A percentile compares a stretch with the other conserved stretches of the same genome.
Evolutionary conservation across 1,140 invertebrate genomes (phyloP).

Genomic region (Bombus sylvicola): DNA sequence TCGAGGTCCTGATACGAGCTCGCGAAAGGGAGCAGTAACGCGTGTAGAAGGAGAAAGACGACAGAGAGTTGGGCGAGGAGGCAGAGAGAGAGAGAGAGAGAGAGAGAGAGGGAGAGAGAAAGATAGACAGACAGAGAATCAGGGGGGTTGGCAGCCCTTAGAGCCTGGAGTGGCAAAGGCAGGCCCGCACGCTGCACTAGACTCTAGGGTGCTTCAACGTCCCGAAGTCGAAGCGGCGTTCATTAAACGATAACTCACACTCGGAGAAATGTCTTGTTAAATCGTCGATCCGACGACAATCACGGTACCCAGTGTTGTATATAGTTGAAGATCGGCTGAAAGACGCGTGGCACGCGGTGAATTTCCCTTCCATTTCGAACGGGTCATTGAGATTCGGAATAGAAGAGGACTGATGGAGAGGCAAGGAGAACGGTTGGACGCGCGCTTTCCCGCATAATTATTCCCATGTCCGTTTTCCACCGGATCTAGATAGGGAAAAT

Average conservation of each 20-base stretch:
- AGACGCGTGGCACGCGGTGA: conserved; percentile 37
- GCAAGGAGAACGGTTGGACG: neutral
- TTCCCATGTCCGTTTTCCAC: conserved; percentile 19
- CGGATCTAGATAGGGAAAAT: neutral
- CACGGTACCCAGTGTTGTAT: conserved; percentile 31
- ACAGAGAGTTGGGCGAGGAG: neutral
- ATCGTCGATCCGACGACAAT: conserved; percentile 68
- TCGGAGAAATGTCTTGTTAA: conserved; percentile 70
- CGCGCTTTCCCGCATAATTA: conserved; percentile 35
- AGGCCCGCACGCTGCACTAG: conserved; percentile 72
- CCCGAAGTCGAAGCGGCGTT: conserved; percentile 74
- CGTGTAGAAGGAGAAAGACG: neutral
- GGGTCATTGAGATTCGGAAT: conserved; percentile 12
- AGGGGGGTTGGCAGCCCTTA: conserved; percentile 73
- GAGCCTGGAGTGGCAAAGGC: conserved; percentile 68
- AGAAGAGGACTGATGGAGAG: neutral
- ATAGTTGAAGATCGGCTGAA: conserved; percentile 33
- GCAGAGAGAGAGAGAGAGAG: neutral
- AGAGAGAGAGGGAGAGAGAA: conserved; percentile 6
- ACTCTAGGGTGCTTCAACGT: conserved; percentile 74
- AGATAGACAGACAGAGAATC: conserved; percentile 21
- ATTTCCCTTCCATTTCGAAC: conserved; percentile 26
- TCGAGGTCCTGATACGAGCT: conserved; percentile 16
- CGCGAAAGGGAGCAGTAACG: conserved; percentile 21
- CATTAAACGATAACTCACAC: conserved; percentile 79